Base-by-base conservation (phyloP, 2,113 vertebrate genomes). In the Austrofundulus limnaeus region DNA sequence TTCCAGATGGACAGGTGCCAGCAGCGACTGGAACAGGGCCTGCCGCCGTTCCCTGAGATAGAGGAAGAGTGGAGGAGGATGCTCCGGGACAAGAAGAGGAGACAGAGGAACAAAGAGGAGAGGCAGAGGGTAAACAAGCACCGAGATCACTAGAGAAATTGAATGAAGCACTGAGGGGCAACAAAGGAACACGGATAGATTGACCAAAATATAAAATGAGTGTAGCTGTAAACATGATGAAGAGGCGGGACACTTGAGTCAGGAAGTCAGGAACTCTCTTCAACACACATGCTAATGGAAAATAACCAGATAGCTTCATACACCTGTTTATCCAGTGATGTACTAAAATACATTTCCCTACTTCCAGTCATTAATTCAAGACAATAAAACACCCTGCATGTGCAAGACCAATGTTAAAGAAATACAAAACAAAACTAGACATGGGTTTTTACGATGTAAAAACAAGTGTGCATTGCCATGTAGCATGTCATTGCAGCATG, bases 31-130 rank as follows among this genome's bases (percentile, higher is more conserved):
- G 93, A 93, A 45, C 92, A 91, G 77, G 94, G 93, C 34, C 90
- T 96, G 62, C 89, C 94, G 2, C 94, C 92, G 31, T 92, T 89
- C 11, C 88, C 90, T 2, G 91, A 94, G 60, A 89, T 85, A 28
- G 94, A 96, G 80, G 88, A 61, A 12, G 90, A 94, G 53, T 93
- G 90, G 94, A 34, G 92, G 81, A 93, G 88, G 68, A 75, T 85
- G 2, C 78, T 95, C 11, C 70, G 49, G 39, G 84, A 94, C 1
- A 92, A 94, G 74, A 88, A 82, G 79, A 90, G 92, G 55, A 83
- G 84, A 20, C 83, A 85, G 64, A 53, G 61, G 76, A 90, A 92
- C 49, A 72, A 70, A 2, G 82, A 92, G 80, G 88, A 92, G 49
- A 94, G 65, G 86, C 80, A 87, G 31, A 89, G 48, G 89, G 96